Percentiles rank a stretch among this genome's conserved stretches.
Conservation (phyloP, 2,113 vertebrate genomes). For the Ochotona curzoniae region DNA sequence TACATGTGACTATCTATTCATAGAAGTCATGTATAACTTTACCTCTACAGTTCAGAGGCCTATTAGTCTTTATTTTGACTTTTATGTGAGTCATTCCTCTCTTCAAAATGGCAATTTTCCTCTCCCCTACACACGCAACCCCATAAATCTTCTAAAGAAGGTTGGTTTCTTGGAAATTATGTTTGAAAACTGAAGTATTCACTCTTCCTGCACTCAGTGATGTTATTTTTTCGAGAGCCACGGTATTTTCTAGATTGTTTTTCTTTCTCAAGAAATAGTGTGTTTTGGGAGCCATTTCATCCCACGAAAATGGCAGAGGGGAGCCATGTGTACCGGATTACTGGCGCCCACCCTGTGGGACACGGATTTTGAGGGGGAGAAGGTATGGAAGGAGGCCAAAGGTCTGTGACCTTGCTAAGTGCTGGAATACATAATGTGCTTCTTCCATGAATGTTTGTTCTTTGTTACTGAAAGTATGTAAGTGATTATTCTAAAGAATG, state of each 20-base stretch:
- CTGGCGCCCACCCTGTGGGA: neutral
- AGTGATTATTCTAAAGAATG: constrained; percentile 33
- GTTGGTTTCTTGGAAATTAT: constrained; percentile 24
- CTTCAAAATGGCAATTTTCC: neutral
- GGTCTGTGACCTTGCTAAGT: neutral
- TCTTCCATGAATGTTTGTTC: neutral
- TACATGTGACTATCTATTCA: neutral
- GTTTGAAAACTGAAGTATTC: neutral
- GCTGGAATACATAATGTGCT: neutral
- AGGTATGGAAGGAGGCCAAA: neutral
- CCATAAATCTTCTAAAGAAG: neutral
- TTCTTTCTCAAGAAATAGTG: constrained; percentile 32
- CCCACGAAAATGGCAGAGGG: neutral
- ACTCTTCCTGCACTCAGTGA: constrained; percentile 5
- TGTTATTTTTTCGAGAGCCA: neutral
- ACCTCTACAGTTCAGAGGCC: neutral
- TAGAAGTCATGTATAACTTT: constrained; percentile 4
- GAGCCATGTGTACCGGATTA: neutral
- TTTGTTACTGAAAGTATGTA: constrained; percentile 29
- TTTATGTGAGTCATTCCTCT: constrained; percentile 31
- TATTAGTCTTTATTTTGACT: constrained; percentile 15
- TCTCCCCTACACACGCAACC: no score
- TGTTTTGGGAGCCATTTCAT: constrained; percentile 39
- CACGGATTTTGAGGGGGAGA: neutral
- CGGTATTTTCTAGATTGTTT: constrained; percentile 48